phyloP scores from a whole-genome alignment of 2,888 invertebrate species.

The Pristionchus japonicus region DNA sequence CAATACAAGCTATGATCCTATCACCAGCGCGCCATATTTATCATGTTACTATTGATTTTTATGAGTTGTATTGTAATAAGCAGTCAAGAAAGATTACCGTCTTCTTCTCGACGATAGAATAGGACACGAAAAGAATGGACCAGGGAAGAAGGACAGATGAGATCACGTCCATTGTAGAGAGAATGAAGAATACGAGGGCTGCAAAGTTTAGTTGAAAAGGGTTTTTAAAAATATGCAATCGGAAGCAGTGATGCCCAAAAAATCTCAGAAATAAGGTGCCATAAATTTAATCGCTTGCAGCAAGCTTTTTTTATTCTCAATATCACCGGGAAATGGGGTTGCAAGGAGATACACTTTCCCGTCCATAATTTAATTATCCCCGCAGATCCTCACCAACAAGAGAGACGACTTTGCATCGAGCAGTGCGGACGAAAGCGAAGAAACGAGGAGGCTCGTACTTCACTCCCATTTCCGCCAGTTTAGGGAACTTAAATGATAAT shows the following conservation, averaged over 20 bases:
- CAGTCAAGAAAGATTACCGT: neutral
- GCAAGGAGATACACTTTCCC: no score
- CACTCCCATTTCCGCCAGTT: conserved; percentile 38
- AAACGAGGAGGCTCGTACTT: conserved; percentile 31
- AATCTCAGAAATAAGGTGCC: no score
- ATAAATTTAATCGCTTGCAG: no score
- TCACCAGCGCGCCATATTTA: neutral
- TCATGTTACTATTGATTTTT: neutral
- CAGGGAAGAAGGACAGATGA: conserved; percentile 13
- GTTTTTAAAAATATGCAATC: neutral
- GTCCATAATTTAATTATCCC: no score
- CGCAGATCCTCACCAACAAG: conserved; percentile 22
- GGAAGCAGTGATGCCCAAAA: no score
- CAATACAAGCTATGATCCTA: no score
- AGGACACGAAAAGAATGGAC: conserved; percentile 45
- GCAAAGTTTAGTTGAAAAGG: neutral
- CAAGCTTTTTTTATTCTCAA: no score
- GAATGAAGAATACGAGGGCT: conserved; percentile 41
- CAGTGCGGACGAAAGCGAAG: conserved; percentile 14
- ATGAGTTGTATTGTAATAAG: no score
- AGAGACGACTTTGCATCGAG: conserved; percentile 43
- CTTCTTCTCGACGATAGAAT: conserved; percentile 37
- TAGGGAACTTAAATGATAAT: conserved; percentile 12
- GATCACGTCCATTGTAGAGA: neutral
- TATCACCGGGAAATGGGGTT: no score